These are phyloP conservation scores for Drosophila colorata DNA, from an alignment of 2,888 invertebrate species.

Conservation along the genomic window DNA sequence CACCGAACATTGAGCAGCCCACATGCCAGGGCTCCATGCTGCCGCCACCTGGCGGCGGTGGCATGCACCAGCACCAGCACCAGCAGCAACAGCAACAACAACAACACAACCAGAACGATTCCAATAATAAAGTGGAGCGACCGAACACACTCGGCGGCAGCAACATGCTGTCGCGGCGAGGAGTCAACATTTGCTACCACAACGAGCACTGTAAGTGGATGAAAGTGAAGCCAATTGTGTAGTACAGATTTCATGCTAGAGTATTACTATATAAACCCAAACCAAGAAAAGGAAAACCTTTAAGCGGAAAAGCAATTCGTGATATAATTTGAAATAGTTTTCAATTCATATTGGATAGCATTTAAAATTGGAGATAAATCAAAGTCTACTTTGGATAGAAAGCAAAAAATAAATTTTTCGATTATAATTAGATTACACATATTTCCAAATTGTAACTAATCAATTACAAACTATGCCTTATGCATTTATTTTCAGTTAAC, in stretches of 20 bases:
- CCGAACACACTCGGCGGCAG: constrained; percentile 92
- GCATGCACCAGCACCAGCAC: constrained; percentile 65
- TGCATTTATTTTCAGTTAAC: no score
- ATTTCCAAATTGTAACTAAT: no score
- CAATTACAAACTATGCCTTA: no score
- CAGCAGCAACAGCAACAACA: constrained; percentile 72
- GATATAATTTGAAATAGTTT: neutral
- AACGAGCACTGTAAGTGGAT: constrained; percentile 89
- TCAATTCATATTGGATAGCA: no score
- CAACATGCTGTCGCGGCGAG: constrained; percentile 90
- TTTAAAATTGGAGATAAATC: no score
- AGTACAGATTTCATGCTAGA: constrained; percentile 20
- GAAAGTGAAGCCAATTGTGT: constrained; percentile 1
- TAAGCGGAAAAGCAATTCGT: neutral
- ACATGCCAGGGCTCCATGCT: constrained; percentile 84
- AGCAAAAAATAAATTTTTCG: no score
- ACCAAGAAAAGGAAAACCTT: constrained; percentile 14
- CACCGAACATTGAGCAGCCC: constrained; percentile 87
- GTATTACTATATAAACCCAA: constrained; percentile 14
- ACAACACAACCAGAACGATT: constrained; percentile 68
- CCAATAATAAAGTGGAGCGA: constrained; percentile 89
- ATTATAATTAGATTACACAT: no score
- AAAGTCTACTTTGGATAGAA: no score
- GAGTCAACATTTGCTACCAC: constrained; percentile 90
- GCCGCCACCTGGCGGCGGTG: constrained; percentile 85